Base-by-base conservation (phyloP, 2,113 vertebrate species). In the Piaya cayana region DNA sequence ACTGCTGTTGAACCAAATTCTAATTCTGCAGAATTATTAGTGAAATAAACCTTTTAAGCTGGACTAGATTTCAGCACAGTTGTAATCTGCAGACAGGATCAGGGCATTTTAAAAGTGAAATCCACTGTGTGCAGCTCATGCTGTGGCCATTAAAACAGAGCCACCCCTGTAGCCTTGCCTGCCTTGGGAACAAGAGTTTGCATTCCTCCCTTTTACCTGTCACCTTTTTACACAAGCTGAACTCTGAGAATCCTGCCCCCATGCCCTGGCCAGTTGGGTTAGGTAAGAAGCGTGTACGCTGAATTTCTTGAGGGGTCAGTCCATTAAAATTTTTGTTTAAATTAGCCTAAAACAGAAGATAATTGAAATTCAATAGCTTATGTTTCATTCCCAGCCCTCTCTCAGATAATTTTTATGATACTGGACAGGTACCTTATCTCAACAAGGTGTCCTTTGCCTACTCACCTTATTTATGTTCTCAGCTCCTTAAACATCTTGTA, bases 321-420 rank as follows among this genome's bases (percentile, higher is more conserved):
- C 14, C 1, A 2, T 53, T 77, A 80, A 87, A 68, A n/a, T 60
- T 82, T 90, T 63, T 37, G 27, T 58, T 90, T 82, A 56, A 84
- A 81, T 78, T 83, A 86, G 64, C 69, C 64, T 70, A 78, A 92
- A 83, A 32, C 43, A 86, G 20, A 92, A 69, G n/a, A 86, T 34
- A 9, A 78, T 13, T 92, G 82, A 88, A 90, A 92, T 65, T 58
- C 67, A 79, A 79, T 50, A 82, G 43, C 39, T 91, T 45, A 11
- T 25, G 39, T 72, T 91, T 68, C 2, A 85, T 85, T 85, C 45
- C 63, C 36, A 72, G 62, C 32, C n/a, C 42, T 49, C 34, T 74
- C 64, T 63, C 42, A 63, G 37, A 47, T 68, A 84, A 56, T 76
- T 92, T 87, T 80, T 49, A 69, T 27, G 21, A 55, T 77, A 83